Conservation (phyloP, 2,888 invertebrate genomes). For the Stenodera caucasica region DNA sequence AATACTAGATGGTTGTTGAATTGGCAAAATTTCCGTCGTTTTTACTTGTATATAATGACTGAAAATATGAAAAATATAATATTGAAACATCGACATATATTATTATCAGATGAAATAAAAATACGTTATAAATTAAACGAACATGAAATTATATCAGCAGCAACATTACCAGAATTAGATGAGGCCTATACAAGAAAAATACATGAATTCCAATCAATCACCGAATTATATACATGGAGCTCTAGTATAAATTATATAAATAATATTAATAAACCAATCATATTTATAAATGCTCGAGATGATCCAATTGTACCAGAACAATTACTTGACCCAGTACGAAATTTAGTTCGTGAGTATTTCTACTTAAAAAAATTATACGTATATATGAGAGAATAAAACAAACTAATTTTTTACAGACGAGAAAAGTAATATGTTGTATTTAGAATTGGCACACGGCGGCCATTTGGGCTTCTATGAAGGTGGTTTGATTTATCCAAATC, state of each 20-base stretch:
- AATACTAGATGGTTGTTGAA: slow-evolving; percentile 79
- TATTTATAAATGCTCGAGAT: slow-evolving; percentile 88
- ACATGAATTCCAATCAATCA: slow-evolving; percentile 75
- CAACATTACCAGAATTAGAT: slow-evolving; percentile 85
- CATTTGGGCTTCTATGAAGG: slow-evolving; percentile 96
- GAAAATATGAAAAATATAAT: slow-evolving; percentile 89
- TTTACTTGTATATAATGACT: slow-evolving; percentile 91
- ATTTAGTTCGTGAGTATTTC: background rate
- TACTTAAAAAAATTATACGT: background rate
- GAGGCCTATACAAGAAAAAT: slow-evolving; percentile 85
- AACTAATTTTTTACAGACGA: slow-evolving; percentile 65
- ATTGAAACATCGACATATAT: slow-evolving; percentile 75
- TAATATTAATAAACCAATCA: slow-evolving; percentile 80
- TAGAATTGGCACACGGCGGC: slow-evolving; percentile 88
- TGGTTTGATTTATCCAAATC: slow-evolving; percentile 81
- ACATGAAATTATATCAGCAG: slow-evolving; percentile 80
- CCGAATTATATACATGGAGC: slow-evolving; percentile 82
- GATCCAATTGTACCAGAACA: slow-evolving; percentile 88
- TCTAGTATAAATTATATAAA: slow-evolving; percentile 80
- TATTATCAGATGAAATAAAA: slow-evolving; percentile 75
- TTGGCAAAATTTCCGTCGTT: slow-evolving; percentile 87
- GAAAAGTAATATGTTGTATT: slow-evolving; percentile 69
- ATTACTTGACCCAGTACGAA: slow-evolving; percentile 66
- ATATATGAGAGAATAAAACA: too few relatives aligned
- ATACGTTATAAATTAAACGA: slow-evolving; percentile 71